phyloP scores from a whole-genome alignment of 2,888 invertebrate species.

The Aspidiotus destructor region DNA sequence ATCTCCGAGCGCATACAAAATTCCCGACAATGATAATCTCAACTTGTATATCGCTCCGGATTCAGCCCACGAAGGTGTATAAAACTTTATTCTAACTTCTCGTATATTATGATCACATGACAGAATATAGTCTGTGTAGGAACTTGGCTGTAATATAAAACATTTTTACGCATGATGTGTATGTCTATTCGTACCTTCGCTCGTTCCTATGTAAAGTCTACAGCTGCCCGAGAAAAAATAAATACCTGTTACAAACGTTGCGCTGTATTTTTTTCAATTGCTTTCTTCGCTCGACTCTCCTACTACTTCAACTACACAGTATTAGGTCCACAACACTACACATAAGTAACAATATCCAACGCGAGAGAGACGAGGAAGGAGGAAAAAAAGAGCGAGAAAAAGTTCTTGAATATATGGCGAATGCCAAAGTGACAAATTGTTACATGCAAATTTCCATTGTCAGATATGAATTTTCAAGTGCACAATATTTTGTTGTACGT shows the following conservation, averaged over 20 bases:
- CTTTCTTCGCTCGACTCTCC: not conserved
- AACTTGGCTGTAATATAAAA: not conserved
- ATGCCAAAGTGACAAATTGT: conserved; percentile 29
- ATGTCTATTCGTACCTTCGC: conserved; percentile 1
- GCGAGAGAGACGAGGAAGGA: too few species aligned
- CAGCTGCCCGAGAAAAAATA: not conserved
- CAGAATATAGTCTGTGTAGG: conserved; percentile 16
- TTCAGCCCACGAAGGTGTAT: conserved; percentile 20
- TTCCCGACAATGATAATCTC: conserved; percentile 30
- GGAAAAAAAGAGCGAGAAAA: not conserved
- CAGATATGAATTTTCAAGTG: conserved; percentile 24
- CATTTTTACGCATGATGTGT: conserved; percentile 4
- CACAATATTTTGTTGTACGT: not conserved
- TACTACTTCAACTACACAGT: not conserved
- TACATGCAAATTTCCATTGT: conserved; percentile 26
- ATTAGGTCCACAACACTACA: too few species aligned
- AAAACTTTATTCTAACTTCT: conserved; percentile 13
- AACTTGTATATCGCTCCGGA: conserved; percentile 26
- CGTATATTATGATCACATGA: conserved; percentile 31
- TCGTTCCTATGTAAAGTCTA: not conserved
- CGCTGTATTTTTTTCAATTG: not conserved
- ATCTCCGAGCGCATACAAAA: not conserved
- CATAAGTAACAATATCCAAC: too few species aligned
- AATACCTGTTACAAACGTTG: not conserved
- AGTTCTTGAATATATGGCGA: conserved; percentile 7